Conservation (phyloP, 1,140 invertebrate genomes). For the Lysiphlebus fabarum region DNA sequence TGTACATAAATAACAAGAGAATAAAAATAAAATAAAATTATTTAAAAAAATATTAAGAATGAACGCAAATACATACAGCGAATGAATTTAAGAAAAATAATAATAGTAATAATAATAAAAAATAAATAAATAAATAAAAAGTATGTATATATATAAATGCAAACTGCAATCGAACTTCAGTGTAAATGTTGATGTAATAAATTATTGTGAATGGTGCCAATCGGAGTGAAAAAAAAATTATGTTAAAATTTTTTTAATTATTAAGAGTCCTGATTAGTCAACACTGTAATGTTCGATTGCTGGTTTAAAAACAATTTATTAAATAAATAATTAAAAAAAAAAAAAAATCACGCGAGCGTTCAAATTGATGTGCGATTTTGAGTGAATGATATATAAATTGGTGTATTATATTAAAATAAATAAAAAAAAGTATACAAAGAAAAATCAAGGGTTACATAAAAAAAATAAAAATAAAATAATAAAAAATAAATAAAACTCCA, state of each 20-base stretch:
- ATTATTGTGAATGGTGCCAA: slow-evolving; percentile 5
- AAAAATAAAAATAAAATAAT: slow-evolving; percentile 24
- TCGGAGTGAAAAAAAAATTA: no score
- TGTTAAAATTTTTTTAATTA: no score
- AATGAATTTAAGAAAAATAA: slow-evolving; percentile 2
- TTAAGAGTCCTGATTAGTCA: no score
- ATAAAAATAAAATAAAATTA: slow-evolving; percentile 16
- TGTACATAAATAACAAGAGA: slow-evolving; percentile 22
- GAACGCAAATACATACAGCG: background rate
- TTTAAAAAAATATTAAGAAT: slow-evolving; percentile 10
- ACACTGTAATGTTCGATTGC: no score
- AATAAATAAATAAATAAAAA: background rate
- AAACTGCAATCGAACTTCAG: background rate
- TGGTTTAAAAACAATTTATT: no score
- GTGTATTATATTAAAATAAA: slow-evolving; percentile 4
- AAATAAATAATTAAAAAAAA: background rate
- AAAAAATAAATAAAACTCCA: slow-evolving; percentile 31
- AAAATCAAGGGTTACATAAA: slow-evolving; percentile 6
- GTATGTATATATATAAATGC: background rate
- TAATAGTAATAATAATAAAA: no score
- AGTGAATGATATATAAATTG: slow-evolving; percentile 4
- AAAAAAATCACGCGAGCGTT: background rate
- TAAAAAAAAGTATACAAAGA: slow-evolving; percentile 14
- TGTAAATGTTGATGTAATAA: slow-evolving; percentile 6
- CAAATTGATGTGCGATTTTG: background rate